Conservation (phyloP, 1,140 invertebrate species). For the Aricia agestis region DNA sequence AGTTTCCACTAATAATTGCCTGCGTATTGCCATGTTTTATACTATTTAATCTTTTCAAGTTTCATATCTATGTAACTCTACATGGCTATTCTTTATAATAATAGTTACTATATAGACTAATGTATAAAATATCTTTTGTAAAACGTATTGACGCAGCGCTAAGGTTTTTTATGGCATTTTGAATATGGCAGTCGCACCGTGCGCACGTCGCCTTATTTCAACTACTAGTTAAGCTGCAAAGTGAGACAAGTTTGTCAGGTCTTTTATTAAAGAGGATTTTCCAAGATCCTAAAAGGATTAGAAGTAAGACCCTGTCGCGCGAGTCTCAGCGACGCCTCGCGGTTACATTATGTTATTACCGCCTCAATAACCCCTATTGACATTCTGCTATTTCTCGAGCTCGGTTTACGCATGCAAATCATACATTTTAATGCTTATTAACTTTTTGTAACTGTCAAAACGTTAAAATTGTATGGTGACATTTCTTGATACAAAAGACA, state of each 20-base stretch:
- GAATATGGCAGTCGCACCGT: background rate
- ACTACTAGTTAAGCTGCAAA: slow-evolving; percentile 28
- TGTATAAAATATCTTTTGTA: no score
- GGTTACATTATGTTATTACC: background rate
- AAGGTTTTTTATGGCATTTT: no score
- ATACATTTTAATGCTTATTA: background rate
- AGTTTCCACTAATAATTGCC: no score
- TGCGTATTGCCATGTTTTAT: no score
- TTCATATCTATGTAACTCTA: background rate
- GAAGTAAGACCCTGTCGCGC: slow-evolving; percentile 24
- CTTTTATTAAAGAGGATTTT: slow-evolving; percentile 37
- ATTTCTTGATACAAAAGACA: no score
- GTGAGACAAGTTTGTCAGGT: slow-evolving; percentile 38
- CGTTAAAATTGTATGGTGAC: no score
- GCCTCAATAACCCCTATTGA: no score
- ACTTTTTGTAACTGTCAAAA: no score
- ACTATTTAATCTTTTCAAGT: background rate
- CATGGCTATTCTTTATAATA: no score
- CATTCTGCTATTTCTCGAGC: background rate
- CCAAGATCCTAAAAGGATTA: slow-evolving; percentile 34
- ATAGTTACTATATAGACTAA: no score
- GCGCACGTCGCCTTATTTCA: slow-evolving; percentile 8
- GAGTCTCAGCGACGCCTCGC: slow-evolving; percentile 14
- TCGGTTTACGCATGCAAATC: background rate
- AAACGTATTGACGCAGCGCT: no score